Evolutionary conservation across 1,140 invertebrate species (phyloP).

Genomic region (Euwallacea similis): DNA sequence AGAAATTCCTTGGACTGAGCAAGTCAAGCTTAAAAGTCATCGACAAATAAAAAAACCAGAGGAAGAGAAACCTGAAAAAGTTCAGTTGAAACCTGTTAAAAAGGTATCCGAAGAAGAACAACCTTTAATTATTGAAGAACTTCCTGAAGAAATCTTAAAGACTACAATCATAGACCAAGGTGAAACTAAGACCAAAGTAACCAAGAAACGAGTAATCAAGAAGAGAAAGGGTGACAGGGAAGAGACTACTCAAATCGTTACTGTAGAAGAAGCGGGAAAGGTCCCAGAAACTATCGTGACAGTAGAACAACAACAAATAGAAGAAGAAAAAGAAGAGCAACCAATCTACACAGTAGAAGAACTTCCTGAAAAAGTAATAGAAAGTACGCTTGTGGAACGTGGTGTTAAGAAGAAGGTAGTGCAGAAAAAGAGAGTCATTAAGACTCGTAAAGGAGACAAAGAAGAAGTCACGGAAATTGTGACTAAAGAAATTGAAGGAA

Average conservation of each 20-base stretch:
- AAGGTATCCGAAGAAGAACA: slow-evolving; percentile 34
- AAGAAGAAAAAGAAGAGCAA: slow-evolving; percentile 9
- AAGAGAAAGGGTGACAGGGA: slow-evolving; percentile 53
- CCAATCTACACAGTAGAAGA: slow-evolving; percentile 49
- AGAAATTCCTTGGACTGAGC: slow-evolving; percentile 45
- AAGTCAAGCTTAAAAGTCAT: slow-evolving; percentile 41
- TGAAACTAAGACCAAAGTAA: slow-evolving; percentile 44
- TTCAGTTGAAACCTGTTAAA: slow-evolving; percentile 42
- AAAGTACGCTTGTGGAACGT: slow-evolving; percentile 46
- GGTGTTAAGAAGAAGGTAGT: slow-evolving; percentile 44
- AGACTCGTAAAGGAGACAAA: slow-evolving; percentile 48
- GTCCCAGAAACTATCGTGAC: slow-evolving; percentile 47
- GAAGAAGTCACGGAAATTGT: slow-evolving; percentile 51
- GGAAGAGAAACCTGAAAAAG: slow-evolving; percentile 35
- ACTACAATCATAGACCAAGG: slow-evolving; percentile 47
- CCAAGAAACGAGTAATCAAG: slow-evolving; percentile 51
- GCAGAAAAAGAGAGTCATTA: slow-evolving; percentile 49
- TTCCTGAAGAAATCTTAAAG: slow-evolving; percentile 45
- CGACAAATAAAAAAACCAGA: slow-evolving; percentile 35
- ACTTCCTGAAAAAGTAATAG: slow-evolving; percentile 48
- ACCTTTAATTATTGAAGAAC: slow-evolving; percentile 44
- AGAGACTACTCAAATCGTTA: slow-evolving; percentile 48
- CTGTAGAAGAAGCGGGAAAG: slow-evolving; percentile 49
- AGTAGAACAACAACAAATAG: slow-evolving; percentile 41
- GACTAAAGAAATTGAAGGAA: slow-evolving; percentile 52